Percentiles rank a stretch among this genome's conserved stretches.
These are phyloP conservation scores for Pristionchus japonicus DNA, from an alignment of 2,888 invertebrate genomes.

Conservation along the genomic window DNA sequence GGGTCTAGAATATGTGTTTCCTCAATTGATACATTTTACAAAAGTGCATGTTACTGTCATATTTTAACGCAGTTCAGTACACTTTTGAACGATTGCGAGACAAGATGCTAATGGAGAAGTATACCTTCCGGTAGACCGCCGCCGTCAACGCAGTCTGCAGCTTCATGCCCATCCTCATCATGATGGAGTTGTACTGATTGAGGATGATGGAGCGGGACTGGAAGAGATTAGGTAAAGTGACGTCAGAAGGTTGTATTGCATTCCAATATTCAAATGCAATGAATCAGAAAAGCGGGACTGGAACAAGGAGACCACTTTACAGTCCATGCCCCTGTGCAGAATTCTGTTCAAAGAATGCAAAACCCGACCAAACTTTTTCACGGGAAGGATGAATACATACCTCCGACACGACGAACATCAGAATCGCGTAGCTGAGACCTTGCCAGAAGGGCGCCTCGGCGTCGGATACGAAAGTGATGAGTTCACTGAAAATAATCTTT, in stretches of 20 bases:
- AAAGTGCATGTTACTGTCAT: too few species aligned
- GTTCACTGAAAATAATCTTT: constrained; percentile 75
- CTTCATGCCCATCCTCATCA: constrained; percentile 77
- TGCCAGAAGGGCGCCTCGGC: constrained; percentile 66
- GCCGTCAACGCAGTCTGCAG: constrained; percentile 77
- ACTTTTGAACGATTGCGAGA: too few species aligned
- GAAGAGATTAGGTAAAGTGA: too few species aligned
- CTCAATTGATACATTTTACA: not conserved
- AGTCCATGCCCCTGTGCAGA: too few species aligned
- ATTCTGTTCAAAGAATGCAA: too few species aligned
- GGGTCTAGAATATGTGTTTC: not conserved
- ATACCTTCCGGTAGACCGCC: constrained; percentile 78
- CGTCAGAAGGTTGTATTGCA: too few species aligned
- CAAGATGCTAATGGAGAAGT: too few species aligned
- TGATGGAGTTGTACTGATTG: constrained; percentile 78
- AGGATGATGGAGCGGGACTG: constrained; percentile 77
- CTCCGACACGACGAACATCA: constrained; percentile 74
- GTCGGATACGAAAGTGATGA: constrained; percentile 76
- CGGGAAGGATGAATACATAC: not conserved
- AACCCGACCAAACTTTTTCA: too few species aligned
- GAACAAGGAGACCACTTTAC: not conserved
- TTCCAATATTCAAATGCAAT: not conserved
- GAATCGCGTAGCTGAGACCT: constrained; percentile 67
- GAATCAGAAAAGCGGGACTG: not conserved
- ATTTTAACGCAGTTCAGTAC: too few species aligned